Conservation (phyloP, 2,888 invertebrate genomes). For the Lochmaea crataegi region DNA sequence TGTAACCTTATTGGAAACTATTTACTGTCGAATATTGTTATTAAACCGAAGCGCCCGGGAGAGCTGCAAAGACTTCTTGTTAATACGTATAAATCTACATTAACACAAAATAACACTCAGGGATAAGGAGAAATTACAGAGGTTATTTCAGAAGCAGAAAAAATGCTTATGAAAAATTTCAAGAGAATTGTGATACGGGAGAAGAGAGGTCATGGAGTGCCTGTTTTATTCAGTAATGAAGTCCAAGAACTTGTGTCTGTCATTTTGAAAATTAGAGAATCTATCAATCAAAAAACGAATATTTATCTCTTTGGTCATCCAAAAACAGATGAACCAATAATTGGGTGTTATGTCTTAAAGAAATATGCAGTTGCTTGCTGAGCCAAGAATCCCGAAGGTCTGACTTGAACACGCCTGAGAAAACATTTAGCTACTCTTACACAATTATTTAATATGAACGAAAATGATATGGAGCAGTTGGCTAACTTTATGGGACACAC, state of each 20-base stretch:
- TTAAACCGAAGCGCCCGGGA: conserved; percentile 48
- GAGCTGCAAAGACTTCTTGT: conserved; percentile 45
- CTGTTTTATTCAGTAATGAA: conserved; percentile 26
- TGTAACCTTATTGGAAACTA: conserved; percentile 43
- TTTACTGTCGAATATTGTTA: conserved; percentile 25
- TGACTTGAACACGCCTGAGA: conserved; percentile 45
- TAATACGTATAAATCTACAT: conserved; percentile 7
- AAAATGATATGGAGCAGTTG: conserved; percentile 48
- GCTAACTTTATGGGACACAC: conserved; percentile 50
- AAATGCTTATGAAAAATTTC: conserved; percentile 35
- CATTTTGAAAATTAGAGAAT: not conserved
- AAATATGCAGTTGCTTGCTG: conserved; percentile 45
- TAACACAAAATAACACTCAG: conserved; percentile 3
- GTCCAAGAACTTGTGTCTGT: conserved; percentile 4
- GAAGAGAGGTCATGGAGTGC: conserved; percentile 35
- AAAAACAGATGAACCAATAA: conserved; percentile 34
- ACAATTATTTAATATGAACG: conserved; percentile 48
- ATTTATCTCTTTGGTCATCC: conserved; percentile 42
- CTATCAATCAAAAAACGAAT: conserved; percentile 30
- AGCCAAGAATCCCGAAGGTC: conserved; percentile 40
- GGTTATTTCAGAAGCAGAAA: conserved; percentile 17
- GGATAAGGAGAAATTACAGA: conserved; percentile 39
- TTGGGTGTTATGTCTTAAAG: conserved; percentile 45
- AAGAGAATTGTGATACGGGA: conserved; percentile 38
- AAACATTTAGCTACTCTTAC: conserved; percentile 49